A percentile compares a stretch with the other conserved stretches of the same genome.
Conservation (phyloP, 2,113 vertebrate genomes). For the Phrynosoma blainvillii region DNA sequence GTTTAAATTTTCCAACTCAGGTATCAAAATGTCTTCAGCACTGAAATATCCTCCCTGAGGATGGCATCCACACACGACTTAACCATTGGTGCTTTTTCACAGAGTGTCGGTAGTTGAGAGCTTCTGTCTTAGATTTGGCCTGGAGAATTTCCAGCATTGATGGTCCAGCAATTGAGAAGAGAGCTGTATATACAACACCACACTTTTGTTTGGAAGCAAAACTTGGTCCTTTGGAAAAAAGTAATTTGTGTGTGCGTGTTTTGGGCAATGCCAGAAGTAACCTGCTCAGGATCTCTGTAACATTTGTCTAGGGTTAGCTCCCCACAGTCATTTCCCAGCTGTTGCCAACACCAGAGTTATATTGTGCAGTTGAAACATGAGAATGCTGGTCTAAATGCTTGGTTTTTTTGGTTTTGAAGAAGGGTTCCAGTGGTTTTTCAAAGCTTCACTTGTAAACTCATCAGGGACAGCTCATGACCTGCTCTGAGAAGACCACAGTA, state of each 20-base stretch:
- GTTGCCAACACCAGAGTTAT: not conserved
- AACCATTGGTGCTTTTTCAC: not conserved
- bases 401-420: not conserved
- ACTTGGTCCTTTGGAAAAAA: constrained; percentile 14
- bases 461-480: not conserved
- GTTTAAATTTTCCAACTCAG: not conserved
- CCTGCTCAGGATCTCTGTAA: constrained; percentile 1
- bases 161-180: constrained; percentile 7
- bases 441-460: not conserved
- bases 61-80: not conserved
- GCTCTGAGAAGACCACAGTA: not conserved
- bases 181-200: not conserved
- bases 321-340: not conserved
- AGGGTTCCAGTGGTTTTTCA: constrained; percentile 25
- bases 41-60: not conserved
- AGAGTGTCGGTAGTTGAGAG: not conserved
- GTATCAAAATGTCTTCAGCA: not conserved
- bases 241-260: not conserved
- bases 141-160: not conserved
- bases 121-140: not conserved
- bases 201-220: constrained; percentile 10
- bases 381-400: not conserved
- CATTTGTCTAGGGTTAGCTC: not conserved
- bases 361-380: constrained; percentile 18
- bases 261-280: not conserved